Base-by-base conservation (phyloP, 2,888 invertebrate genomes). In the Fragum fragum region DNA sequence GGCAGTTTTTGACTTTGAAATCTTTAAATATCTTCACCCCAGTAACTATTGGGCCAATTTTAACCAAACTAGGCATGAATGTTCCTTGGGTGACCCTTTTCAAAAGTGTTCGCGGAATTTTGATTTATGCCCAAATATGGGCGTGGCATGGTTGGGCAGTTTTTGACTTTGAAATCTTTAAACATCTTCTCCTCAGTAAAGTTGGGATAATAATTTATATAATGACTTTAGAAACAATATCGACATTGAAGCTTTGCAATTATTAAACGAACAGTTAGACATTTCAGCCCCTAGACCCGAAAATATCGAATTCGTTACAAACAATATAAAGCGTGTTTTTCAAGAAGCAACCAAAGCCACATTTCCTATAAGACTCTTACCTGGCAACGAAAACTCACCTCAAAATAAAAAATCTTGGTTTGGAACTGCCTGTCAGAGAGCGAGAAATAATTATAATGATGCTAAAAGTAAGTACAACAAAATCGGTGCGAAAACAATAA, bases 1-100 rank as follows among this genome's bases (percentile, higher is more conserved):
- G n/a, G n/a, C n/a, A n/a, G 77, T 72, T 47, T 72, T 72, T 53
- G 36, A 36, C 14, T 32, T 77, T 16, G 9, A 55, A 18, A 55
- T 42, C 0, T 26, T 53, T 3, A 39, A 73, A 5, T 68, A 55
- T 69, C 32, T 77, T 32, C n/a, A n/a, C n/a, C n/a, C n/a, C n/a
- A n/a, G n/a, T n/a, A n/a, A n/a, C n/a, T n/a, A n/a, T n/a, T n/a
- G n/a, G n/a, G n/a, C n/a, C n/a, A n/a, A n/a, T n/a, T n/a, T n/a
- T n/a, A n/a, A n/a, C n/a, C n/a, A n/a, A n/a, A n/a, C n/a, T n/a
- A n/a, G n/a, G n/a, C n/a, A n/a, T n/a, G n/a, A n/a, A n/a, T n/a
- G n/a, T n/a, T n/a, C n/a, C n/a, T n/a, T n/a, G n/a, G n/a, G n/a
- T n/a, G n/a, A n/a, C n/a, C n/a, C n/a, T n/a, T n/a, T n/a, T n/a